Base-by-base conservation (phyloP, 2,113 vertebrate genomes). In the Sinocyclocheilus maitianheensis region DNA sequence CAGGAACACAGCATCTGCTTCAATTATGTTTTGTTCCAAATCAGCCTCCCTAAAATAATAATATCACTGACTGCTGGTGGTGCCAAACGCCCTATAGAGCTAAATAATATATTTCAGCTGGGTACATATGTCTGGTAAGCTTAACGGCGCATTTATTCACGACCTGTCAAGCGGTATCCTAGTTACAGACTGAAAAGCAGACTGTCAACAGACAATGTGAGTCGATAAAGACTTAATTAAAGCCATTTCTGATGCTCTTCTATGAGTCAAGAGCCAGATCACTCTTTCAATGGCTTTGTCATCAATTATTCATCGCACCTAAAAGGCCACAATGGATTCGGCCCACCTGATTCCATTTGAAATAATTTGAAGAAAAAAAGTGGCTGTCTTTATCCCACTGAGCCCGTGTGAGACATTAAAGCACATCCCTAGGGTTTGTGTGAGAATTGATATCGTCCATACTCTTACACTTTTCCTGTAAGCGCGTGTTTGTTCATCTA, bases 241-340 rank as follows among this genome's bases (percentile, higher is more conserved):
- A 69, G 60, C 62, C 74, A 26, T 84, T 83, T 84, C 65, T 81
- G 46, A 83, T 24, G 46, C n/a, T 69, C 37, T 71, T 62, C 80
- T 53, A 30, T 16, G 60, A 24, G 72, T 55, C 55, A 26, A 82
- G 76, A 82, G 43, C 75, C 60, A 67, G 22, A 60, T 83, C 79
- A 43, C 85, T 77, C 43, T 79, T 67, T 85, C 76, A 79, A 4
- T 71, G 48, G 63, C 24, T 46, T 72, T 72, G 43, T 72, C 55
- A 86, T 74, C 81, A 75, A 79, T 53, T 62, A 84, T 75, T 84
- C 86, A 84, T 34, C 37, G 40, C 78, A 77, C 63, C 65, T 67
- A 84, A 84, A 62, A 20, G 81, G 58, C 51, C 86, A 84, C 81
- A 43, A 65, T 51, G 75, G 55, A 80, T 83, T 75, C 9, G 46